Evolutionary conservation across 2,797 vertebrate species (phyloP).

Genomic region (Peromyscus eremicus): DNA sequence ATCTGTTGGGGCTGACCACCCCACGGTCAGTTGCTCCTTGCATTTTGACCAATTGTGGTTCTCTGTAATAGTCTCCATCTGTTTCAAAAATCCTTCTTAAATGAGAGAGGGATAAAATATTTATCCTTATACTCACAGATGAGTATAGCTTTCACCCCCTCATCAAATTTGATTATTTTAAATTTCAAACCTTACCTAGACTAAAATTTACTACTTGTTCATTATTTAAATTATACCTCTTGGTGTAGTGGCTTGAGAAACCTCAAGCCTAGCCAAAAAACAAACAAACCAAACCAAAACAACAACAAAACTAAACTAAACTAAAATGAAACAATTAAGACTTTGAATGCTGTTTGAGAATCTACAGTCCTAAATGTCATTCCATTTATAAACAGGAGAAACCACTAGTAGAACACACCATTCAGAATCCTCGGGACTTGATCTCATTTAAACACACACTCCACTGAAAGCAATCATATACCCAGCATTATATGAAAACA

Average conservation of each 20-base stretch:
- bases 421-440: not conserved
- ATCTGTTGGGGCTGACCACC: not conserved
- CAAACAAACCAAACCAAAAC: not conserved
- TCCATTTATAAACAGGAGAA: not conserved
- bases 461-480: not conserved
- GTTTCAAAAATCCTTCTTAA: not conserved
- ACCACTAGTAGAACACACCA: not conserved
- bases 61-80: not conserved
- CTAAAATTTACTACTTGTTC: not conserved
- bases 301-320: not conserved
- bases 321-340: not conserved
- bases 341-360: not conserved
- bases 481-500: not conserved
- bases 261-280: not conserved
- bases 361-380: not conserved
- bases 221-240: not conserved
- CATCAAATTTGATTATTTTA: not conserved
- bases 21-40: not conserved
- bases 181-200: not conserved
- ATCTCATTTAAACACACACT: constrained; percentile 25
- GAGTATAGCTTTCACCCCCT: not conserved
- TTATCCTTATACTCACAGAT: not conserved
- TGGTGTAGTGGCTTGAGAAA: not conserved
- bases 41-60: not conserved
- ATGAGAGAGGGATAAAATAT: not conserved